phyloP scores from a whole-genome alignment of 1,140 invertebrate species.

The Megalopta genalis region DNA sequence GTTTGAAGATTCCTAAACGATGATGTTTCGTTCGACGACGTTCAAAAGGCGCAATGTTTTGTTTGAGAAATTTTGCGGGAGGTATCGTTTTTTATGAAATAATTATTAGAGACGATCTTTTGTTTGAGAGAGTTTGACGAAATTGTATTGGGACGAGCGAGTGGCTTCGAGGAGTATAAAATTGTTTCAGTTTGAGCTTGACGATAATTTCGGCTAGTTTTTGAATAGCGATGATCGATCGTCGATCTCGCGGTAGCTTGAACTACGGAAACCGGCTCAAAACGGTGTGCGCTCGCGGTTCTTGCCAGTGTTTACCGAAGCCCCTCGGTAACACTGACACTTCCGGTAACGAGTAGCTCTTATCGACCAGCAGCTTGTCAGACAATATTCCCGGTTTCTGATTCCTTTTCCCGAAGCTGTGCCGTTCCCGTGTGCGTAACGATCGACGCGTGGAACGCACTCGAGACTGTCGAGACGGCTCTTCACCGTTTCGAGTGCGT shows the following conservation, averaged over 20 bases:
- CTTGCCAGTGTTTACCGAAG: slow-evolving; percentile 1
- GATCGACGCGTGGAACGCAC: background rate
- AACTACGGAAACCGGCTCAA: slow-evolving; percentile 5
- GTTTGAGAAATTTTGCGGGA: too few relatives aligned
- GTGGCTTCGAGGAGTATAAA: too few relatives aligned
- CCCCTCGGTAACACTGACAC: background rate
- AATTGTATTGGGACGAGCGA: too few relatives aligned
- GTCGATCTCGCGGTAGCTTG: background rate
- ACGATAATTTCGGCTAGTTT: background rate
- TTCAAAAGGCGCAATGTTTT: too few relatives aligned
- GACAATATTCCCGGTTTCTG: background rate
- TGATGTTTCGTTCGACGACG: too few relatives aligned
- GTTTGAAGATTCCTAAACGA: too few relatives aligned
- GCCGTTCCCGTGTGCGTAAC: background rate
- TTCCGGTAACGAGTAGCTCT: slow-evolving; percentile 11
- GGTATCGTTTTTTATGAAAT: too few relatives aligned
- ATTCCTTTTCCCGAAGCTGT: background rate
- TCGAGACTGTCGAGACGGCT: background rate
- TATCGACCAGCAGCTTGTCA: slow-evolving; percentile 7
- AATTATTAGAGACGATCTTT: too few relatives aligned
- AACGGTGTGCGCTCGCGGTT: slow-evolving; percentile 20
- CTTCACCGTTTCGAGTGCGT: background rate
- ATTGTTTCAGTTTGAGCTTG: too few relatives aligned
- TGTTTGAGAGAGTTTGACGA: too few relatives aligned
- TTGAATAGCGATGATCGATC: background rate